Conservation (phyloP, 2,113 vertebrate species). For the Myocastor coypus region DNA sequence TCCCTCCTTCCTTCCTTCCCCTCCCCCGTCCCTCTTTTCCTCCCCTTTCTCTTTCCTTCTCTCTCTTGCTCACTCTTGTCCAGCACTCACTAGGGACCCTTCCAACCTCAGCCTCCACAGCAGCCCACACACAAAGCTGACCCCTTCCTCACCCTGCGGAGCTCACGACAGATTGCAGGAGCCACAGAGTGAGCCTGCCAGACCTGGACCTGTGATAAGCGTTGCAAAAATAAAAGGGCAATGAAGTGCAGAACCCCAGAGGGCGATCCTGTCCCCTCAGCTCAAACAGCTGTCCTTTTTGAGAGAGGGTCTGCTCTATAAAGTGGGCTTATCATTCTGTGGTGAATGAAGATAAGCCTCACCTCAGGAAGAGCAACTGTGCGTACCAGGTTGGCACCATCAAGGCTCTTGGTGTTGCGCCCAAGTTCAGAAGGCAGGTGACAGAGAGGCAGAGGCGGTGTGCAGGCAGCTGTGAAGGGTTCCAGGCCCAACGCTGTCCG, state of each 20-base stretch:
- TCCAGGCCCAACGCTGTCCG: accelerated
- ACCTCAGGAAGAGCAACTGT: neutral
- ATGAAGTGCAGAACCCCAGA: neutral
- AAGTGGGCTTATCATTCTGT: neutral
- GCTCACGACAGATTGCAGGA: too few species aligned
- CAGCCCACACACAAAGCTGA: accelerated
- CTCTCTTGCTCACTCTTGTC: neutral
- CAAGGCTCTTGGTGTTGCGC: too few species aligned
- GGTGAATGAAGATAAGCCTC: neutral
- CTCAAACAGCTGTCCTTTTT: too few species aligned
- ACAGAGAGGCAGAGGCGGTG: too few species aligned
- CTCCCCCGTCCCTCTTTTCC: accelerated
- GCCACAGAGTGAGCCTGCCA: neutral
- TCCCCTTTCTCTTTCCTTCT: too few species aligned
- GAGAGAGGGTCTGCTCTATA: neutral
- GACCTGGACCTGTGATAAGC: neutral
- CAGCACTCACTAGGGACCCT: accelerated
- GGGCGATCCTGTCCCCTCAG: neutral
- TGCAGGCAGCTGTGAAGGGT: accelerated
- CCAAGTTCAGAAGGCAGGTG: too few species aligned
- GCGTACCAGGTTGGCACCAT: accelerated
- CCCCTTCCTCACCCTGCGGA: accelerated
- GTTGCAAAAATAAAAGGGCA: neutral
- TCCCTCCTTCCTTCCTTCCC: too few species aligned
- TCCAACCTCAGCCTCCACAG: accelerated